These are phyloP conservation scores for Brachynemurus nebulosus DNA, from an alignment of 2,888 invertebrate species.

Conservation along the genomic window DNA sequence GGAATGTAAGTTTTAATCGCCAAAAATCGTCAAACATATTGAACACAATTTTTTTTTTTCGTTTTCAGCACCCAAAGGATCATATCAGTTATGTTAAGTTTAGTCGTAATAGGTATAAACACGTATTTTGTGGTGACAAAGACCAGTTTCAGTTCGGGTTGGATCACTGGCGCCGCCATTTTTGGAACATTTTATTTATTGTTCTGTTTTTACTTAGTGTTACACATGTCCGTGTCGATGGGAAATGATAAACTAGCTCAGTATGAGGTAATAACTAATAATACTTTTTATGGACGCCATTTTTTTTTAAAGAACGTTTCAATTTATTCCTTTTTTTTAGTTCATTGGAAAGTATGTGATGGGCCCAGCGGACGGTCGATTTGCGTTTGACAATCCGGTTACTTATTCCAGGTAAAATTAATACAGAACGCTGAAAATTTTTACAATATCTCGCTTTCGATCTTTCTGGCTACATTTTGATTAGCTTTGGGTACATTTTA, in stretches of 20 bases:
- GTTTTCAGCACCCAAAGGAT: constrained; percentile 51
- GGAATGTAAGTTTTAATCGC: constrained; percentile 59
- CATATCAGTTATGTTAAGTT: constrained; percentile 48
- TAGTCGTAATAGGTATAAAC: constrained; percentile 64
- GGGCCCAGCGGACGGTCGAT: constrained; percentile 35
- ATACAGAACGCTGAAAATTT: too few relatives aligned
- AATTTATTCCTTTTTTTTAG: constrained; percentile 26
- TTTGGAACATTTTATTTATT: constrained; percentile 51
- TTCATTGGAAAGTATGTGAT: constrained; percentile 43
- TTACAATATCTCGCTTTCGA: too few relatives aligned
- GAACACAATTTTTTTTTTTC: constrained; percentile 18
- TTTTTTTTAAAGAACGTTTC: not conserved
- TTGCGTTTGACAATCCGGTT: constrained; percentile 37
- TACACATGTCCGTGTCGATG: constrained; percentile 57
- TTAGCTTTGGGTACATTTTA: too few relatives aligned
- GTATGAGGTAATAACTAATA: constrained; percentile 31
- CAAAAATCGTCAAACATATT: too few relatives aligned
- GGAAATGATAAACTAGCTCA: constrained; percentile 39
- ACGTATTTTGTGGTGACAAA: constrained; percentile 59
- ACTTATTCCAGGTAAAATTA: constrained; percentile 48
- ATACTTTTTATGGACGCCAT: constrained; percentile 7
- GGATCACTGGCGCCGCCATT: constrained; percentile 34
- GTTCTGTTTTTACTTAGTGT: constrained; percentile 59
- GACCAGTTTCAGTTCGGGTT: constrained; percentile 34
- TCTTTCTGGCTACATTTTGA: too few relatives aligned